Conservation (phyloP, 2,797 vertebrate genomes). For the Neoniphon sammara region DNA sequence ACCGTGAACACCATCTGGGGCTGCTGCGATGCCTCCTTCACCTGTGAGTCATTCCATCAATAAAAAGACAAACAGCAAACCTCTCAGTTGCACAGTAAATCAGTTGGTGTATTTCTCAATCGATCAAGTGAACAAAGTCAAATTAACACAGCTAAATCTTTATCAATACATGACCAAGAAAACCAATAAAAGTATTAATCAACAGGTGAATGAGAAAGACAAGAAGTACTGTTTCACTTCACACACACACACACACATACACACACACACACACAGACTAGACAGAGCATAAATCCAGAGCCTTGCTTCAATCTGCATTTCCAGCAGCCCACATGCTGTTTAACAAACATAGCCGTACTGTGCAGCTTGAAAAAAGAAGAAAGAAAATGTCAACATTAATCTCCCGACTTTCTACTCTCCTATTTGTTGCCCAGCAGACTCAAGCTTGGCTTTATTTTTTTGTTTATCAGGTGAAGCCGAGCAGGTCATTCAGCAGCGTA, state of each 20-base stretch:
- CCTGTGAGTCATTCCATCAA: slow-evolving; percentile 76
- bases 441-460: slow-evolving; percentile 38
- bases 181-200: slow-evolving; percentile 30
- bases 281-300: slow-evolving; percentile 15
- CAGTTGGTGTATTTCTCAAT: slow-evolving; percentile 26
- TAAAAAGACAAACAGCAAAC: slow-evolving; percentile 4
- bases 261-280: slow-evolving; percentile 11
- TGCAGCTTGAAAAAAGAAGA: slow-evolving; percentile 4
- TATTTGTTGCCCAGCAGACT: slow-evolving; percentile 33
- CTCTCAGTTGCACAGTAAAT: not conserved
- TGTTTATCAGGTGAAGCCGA: slow-evolving; percentile 32
- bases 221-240: slow-evolving; percentile 35
- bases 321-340: slow-evolving; percentile 41
- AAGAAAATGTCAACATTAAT: slow-evolving; percentile 54
- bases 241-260: not conserved
- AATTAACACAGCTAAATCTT: slow-evolving; percentile 4
- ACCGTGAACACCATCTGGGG: slow-evolving; percentile 92
- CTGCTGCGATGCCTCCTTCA: slow-evolving; percentile 86
- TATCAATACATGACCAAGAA: slow-evolving; percentile 17
- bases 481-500: slow-evolving; percentile 10
- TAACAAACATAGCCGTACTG: slow-evolving; percentile 27
- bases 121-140: slow-evolving; percentile 23
- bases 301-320: slow-evolving; percentile 51
- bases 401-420: slow-evolving; percentile 27
- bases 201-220: slow-evolving; percentile 57